Conservation (phyloP, 2,113 vertebrate genomes). For the Ptilorrhoa leucosticta region DNA sequence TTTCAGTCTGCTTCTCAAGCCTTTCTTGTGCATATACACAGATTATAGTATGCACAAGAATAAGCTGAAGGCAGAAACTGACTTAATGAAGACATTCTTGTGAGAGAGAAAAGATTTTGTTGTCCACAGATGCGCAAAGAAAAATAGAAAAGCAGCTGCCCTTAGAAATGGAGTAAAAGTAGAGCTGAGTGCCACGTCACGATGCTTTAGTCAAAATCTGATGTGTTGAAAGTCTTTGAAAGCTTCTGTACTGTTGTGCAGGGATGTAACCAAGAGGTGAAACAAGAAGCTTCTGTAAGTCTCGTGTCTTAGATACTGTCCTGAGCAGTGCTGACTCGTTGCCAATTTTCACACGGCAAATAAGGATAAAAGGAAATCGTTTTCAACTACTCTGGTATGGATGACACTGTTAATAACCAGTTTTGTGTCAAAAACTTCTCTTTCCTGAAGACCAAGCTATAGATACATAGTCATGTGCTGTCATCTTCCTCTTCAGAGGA, state of each 20-base stretch:
- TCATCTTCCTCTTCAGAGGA: neutral
- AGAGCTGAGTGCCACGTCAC: constrained; percentile 12
- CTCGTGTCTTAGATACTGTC: neutral
- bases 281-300: neutral
- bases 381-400: neutral
- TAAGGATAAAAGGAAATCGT: neutral
- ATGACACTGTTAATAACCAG: neutral
- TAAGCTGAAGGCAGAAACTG: constrained; percentile 52
- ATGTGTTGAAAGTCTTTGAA: neutral
- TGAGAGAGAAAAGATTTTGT: constrained; percentile 52
- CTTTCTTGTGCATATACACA: constrained; percentile 46
- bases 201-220: constrained; percentile 32
- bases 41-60: constrained; percentile 45
- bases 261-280: neutral
- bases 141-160: constrained; percentile 65
- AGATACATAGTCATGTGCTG: neutral
- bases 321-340: neutral
- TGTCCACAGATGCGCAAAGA: constrained; percentile 56
- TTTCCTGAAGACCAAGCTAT: neutral
- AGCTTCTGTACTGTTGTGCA: neutral
- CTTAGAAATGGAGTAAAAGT: constrained; percentile 45
- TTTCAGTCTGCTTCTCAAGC: constrained; percentile 42
- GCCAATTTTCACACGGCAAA: neutral
- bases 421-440: neutral
- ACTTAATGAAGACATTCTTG: constrained; percentile 61